Conservation (phyloP, 1,140 invertebrate genomes). For the Doryteuthis pealeii region DNA sequence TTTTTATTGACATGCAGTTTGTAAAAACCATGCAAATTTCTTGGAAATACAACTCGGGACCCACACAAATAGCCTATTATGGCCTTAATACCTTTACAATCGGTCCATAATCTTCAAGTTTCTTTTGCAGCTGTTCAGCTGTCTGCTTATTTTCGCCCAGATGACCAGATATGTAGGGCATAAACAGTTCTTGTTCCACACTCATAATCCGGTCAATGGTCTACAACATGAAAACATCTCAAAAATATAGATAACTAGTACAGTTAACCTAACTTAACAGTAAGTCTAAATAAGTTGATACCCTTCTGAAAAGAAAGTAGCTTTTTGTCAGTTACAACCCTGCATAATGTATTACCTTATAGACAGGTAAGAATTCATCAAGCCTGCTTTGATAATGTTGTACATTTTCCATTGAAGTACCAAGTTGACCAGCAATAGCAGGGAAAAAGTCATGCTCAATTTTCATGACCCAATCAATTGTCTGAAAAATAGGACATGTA, state of each 20-base stretch:
- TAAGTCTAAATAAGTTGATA: no score
- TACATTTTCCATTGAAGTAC: conserved; percentile 49
- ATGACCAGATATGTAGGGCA: conserved; percentile 53
- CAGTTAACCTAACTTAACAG: no score
- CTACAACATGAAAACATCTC: conserved; percentile 35
- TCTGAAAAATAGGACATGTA: conserved; percentile 62
- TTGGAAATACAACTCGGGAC: no score
- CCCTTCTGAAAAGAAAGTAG: no score
- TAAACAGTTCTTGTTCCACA: conserved; percentile 56
- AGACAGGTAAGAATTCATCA: conserved; percentile 55
- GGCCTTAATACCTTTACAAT: conserved; percentile 63
- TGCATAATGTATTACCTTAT: conserved; percentile 45
- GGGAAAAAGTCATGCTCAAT: conserved; percentile 77
- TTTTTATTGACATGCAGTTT: no score
- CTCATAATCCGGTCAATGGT: conserved; percentile 56
- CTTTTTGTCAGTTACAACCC: background rate
- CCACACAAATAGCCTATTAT: no score
- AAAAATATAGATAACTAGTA: background rate
- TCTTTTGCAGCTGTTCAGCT: conserved; percentile 66
- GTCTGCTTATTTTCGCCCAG: conserved; percentile 65
- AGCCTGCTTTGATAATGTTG: conserved; percentile 51
- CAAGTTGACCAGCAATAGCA: conserved; percentile 69
- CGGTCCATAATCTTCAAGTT: conserved; percentile 66
- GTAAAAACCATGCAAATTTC: no score
- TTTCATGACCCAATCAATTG: conserved; percentile 74